Base-by-base conservation (phyloP, 2,797 vertebrate species). In the Podarcis lilfordi region DNA sequence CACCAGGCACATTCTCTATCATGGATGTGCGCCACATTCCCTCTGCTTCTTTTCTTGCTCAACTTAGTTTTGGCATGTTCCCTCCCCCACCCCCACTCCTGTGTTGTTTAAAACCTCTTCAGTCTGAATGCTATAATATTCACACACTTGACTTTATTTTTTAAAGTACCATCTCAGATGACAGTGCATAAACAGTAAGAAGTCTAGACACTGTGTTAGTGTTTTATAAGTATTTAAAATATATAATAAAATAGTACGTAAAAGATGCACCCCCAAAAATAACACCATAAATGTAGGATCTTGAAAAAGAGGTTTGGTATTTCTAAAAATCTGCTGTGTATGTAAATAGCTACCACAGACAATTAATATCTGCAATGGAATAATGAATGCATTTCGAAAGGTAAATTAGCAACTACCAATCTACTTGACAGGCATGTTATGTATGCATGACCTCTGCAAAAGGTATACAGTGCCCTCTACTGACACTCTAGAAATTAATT, bases 401-500 rank as follows among this genome's bases (percentile, higher is more conserved):
- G 91, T 85, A 91, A 84, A 91, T 90, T 91, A 93, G 84, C 78
- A 87, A 93, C 80, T 85, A 85, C 91, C 93, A 93, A 91, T 74
- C 87, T 82, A 69, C 89, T 87, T 76, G 75, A 85, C 85, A 86
- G 93, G 88, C 61, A 89, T 29, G 83, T 74, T 90, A 86, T 0
- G 37, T 3, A 35, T 2, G 0, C 77, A 86, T 64, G 82, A 25
- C 0, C 86, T 92, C 90, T 74, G 80, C 72, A 89, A 90, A 94
- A 91, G 93, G 81, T 89, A 72, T 61, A 93, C 0, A 95, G 94
- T 91, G 80, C 94, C 94, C 94, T 93, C 95, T 96, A 83, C 35
- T 0, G 94, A 84, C 64, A 81, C 80, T 0, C 5, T 32, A 86
- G 88, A 84, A 71, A 80, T 37, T 17, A 40, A 85, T 40, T 8